Evolutionary conservation across 2,888 invertebrate genomes (phyloP).

Genomic region (Hemaris fuciformis): DNA sequence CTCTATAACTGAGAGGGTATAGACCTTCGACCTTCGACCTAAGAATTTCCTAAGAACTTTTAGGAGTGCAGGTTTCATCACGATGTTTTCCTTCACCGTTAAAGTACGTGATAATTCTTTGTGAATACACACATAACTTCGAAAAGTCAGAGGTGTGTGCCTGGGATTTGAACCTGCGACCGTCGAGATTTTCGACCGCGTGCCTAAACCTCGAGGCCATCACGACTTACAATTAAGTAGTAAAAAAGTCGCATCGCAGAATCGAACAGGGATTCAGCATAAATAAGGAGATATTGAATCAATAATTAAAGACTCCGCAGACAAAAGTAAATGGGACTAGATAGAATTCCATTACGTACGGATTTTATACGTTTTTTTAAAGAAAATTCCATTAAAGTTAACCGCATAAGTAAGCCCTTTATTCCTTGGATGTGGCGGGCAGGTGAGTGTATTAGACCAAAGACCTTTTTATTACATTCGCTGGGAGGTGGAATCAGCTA

Average conservation of each 20-base stretch:
- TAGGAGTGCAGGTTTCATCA: too few relatives aligned
- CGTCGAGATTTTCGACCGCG: too few relatives aligned
- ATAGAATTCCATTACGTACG: conserved; percentile 27
- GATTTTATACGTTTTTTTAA: conserved; percentile 23
- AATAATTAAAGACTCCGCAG: conserved; percentile 17
- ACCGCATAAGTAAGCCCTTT: conserved; percentile 15
- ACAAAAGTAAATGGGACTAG: conserved; percentile 22
- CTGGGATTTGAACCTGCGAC: too few relatives aligned
- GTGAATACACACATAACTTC: too few relatives aligned
- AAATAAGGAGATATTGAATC: neutral
- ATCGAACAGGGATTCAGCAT: neutral
- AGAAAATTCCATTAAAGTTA: conserved; percentile 25
- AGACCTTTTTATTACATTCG: neutral
- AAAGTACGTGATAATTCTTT: too few relatives aligned
- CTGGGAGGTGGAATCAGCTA: neutral
- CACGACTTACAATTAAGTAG: too few relatives aligned
- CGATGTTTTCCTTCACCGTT: too few relatives aligned
- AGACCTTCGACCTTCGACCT: too few relatives aligned
- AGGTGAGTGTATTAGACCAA: conserved; percentile 11
- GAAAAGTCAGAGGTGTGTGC: too few relatives aligned
- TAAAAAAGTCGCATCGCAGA: neutral
- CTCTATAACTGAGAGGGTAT: too few relatives aligned
- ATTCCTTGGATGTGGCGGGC: conserved; percentile 21
- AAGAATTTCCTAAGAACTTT: too few relatives aligned
- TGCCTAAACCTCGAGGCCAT: too few relatives aligned